Conservation (phyloP, 2,113 vertebrate genomes). For the Gnathonemus longibarbis region DNA sequence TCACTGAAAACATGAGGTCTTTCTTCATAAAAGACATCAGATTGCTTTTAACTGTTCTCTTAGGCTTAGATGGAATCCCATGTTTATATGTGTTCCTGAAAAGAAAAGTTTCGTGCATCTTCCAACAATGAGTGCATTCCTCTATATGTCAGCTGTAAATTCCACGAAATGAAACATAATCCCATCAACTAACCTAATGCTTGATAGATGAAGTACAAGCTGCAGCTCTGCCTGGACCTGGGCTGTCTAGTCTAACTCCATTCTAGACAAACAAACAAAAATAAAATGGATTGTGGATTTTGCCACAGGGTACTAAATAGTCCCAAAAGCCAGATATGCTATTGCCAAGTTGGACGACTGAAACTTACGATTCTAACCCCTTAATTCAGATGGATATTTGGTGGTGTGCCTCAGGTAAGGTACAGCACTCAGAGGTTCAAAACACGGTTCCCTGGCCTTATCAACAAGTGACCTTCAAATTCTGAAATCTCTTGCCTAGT, state of each 20-base stretch:
- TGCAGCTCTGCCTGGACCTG: not conserved
- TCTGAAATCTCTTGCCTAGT: not conserved
- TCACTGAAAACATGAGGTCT: not conserved
- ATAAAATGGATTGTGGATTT: not conserved
- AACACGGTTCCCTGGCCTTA: not conserved
- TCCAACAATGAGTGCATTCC: not conserved
- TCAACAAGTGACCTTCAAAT: not conserved
- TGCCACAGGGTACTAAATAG: not conserved
- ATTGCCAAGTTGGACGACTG: not conserved
- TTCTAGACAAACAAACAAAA: not conserved
- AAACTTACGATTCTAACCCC: not conserved
- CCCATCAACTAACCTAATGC: not conserved
- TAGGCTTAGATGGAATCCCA: not conserved
- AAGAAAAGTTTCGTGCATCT: not conserved
- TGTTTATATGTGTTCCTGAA: not conserved
- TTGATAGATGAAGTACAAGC: not conserved
- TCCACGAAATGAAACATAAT: not conserved
- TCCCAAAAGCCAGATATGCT: not conserved
- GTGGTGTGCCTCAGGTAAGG: not conserved
- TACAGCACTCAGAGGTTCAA: not conserved
- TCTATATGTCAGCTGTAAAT: not conserved
- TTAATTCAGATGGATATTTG: not conserved
- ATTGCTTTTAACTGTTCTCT: not conserved
- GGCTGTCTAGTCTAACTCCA: not conserved
- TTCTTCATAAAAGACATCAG: not conserved